Base-by-base conservation (phyloP, 2,888 invertebrate genomes). In the Morinoia aosen region DNA sequence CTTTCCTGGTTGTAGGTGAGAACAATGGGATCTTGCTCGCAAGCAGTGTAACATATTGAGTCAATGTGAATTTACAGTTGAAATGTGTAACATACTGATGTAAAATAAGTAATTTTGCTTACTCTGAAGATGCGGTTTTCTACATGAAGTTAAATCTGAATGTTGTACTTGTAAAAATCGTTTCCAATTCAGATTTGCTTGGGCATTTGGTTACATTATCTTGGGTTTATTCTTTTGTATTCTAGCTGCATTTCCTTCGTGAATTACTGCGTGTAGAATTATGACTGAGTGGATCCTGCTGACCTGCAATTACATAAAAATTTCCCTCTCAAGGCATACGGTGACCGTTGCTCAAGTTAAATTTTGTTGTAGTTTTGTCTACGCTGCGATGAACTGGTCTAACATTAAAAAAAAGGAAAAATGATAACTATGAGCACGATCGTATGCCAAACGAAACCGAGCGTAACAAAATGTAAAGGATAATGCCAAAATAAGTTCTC, bases 71-170 rank as follows among this genome's bases (percentile, higher is more conserved):
- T 90, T 90, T 90, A 48, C 39, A 48, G 48, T 90, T 90, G 90
- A 90, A 90, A 90, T 90, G 39, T 93, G 93, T 93, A 93, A 93
- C 33, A 93, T 93, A 93, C 90, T 48, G 90, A 90, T 40, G 93
- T 57, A 93, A 93, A 48, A 57, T 93, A 93, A 93, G 93, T 93
- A 93, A 93, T 93, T 93, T 56, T 93, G 93, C 93, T 39, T 93
- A 93, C 93, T 93, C 48, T 93, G 56, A 90, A 33, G 19, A 16
- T 10, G 48, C 58, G 58, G 58, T 93, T 93, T 57, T 93, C 57
- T 93, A 93, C 58, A 48, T 57, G 57, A 93, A 93, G 57, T n/a
- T 10, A 57, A 19, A n/a, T 93, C 57, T 93, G 93, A 57, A 57
- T 93, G 93, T 93, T 93, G 93, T 93, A 93, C 57, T 33, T 93